Percentiles rank a stretch among this genome's conserved stretches.
phyloP scores from a whole-genome alignment of 2,113 vertebrate genomes.

The Nycticorax nycticorax region DNA sequence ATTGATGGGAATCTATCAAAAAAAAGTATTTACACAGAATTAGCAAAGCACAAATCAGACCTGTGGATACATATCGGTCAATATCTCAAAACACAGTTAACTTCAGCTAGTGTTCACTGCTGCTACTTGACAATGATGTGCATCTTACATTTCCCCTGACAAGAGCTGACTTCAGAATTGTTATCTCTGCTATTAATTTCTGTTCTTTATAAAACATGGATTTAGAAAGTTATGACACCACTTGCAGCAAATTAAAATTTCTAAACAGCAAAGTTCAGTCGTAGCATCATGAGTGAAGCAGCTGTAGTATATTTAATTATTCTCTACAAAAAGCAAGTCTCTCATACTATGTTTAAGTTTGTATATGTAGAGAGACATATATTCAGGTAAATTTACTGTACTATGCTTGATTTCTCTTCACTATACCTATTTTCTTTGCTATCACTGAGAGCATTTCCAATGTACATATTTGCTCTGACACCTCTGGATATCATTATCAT shows the following conservation, averaged over 20 bases:
- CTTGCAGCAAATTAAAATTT: conserved; percentile 35
- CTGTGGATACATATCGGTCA: background rate
- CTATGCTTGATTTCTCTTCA: background rate
- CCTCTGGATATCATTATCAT: background rate
- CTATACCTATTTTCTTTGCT: background rate
- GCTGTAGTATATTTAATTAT: background rate
- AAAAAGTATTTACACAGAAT: background rate
- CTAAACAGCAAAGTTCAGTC: background rate
- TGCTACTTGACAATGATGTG: background rate
- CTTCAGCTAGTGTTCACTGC: background rate
- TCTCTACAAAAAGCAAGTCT: background rate
- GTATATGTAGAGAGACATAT: background rate
- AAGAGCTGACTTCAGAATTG: background rate
- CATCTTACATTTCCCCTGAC: background rate
- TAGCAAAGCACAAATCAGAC: background rate
- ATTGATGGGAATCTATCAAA: background rate
- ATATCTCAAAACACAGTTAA: background rate
- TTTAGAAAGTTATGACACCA: background rate
- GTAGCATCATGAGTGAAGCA: background rate
- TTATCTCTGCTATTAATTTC: background rate
- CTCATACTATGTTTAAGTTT: background rate
- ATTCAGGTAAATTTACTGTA: background rate
- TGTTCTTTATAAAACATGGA: background rate
- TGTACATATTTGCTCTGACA: background rate
- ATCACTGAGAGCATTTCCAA: background rate